Conservation (phyloP, 2,797 vertebrate genomes). For the Myotis pilosus region DNA sequence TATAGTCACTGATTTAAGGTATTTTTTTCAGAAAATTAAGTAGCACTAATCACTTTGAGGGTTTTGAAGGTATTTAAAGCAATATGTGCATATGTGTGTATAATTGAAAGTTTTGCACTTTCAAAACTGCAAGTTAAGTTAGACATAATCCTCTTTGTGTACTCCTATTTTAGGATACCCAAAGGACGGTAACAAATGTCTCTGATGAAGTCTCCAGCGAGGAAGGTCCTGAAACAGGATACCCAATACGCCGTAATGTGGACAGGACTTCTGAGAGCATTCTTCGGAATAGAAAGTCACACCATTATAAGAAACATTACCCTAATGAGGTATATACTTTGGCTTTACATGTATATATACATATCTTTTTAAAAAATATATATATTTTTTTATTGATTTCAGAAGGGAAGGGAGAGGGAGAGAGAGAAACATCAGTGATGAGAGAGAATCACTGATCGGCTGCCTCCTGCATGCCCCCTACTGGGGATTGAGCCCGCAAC, state of each 20-base stretch:
- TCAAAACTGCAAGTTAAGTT: neutral
- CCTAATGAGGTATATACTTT: conserved; percentile 87
- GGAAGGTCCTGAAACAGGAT: conserved; percentile 92
- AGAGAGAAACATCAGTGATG: no score
- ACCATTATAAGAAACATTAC: conserved; percentile 96
- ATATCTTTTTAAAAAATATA: neutral
- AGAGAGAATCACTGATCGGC: no score
- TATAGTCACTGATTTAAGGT: conserved; percentile 8
- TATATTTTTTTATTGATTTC: no score
- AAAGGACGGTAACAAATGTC: conserved; percentile 83
- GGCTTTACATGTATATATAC: neutral
- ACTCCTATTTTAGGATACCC: conserved; percentile 84
- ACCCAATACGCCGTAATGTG: conserved; percentile 85
- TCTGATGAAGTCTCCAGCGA: conserved; percentile 98
- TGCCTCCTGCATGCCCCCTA: no score
- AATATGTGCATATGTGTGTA: neutral
- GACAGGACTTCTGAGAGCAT: conserved; percentile 90
- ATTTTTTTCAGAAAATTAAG: conserved; percentile 1
- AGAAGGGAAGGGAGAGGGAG: no score
- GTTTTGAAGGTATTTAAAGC: conserved; percentile 30
- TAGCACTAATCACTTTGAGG: neutral
- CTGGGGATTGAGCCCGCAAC: no score
- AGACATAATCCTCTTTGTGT: conserved; percentile 30
- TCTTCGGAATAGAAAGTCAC: conserved; percentile 92
- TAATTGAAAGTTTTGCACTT: neutral